Evolutionary conservation across 2,888 invertebrate genomes (phyloP).

Genomic region (Muscina levida): DNA sequence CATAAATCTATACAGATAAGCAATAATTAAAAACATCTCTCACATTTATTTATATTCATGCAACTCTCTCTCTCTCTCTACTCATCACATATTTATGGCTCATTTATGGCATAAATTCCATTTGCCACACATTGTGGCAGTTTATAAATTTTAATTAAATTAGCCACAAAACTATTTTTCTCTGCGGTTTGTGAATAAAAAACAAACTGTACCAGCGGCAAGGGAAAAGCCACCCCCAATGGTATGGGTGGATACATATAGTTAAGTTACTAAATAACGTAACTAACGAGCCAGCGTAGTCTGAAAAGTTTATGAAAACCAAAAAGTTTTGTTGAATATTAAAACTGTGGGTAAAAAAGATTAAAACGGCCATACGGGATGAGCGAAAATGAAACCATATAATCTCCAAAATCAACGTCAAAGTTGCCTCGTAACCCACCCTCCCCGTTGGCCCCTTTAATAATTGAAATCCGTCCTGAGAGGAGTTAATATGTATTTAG

Average conservation of each 20-base stretch:
- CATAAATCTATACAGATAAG: too few relatives aligned
- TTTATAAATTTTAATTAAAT: slow-evolving; percentile 48
- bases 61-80: too few relatives aligned
- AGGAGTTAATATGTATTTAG: not conserved
- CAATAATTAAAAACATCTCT: too few relatives aligned
- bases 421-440: not conserved
- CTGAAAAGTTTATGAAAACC: slow-evolving; percentile 28
- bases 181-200: slow-evolving; percentile 20
- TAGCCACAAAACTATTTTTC: slow-evolving; percentile 41
- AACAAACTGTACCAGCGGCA: not conserved
- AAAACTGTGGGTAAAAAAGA: slow-evolving; percentile 3
- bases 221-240: not conserved
- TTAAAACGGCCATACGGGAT: not conserved
- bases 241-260: not conserved
- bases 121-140: slow-evolving; percentile 32
- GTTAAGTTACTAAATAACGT: slow-evolving; percentile 26
- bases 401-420: not conserved
- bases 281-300: not conserved
- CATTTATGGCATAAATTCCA: slow-evolving; percentile 20
- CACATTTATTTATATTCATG: too few relatives aligned
- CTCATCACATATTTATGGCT: slow-evolving; percentile 13
- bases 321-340: slow-evolving; percentile 34
- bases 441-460: not conserved
- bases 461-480: not conserved
- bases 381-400: not conserved